phyloP scores from a whole-genome alignment of 2,888 invertebrate species.

The Lasioglossum marginatum region DNA sequence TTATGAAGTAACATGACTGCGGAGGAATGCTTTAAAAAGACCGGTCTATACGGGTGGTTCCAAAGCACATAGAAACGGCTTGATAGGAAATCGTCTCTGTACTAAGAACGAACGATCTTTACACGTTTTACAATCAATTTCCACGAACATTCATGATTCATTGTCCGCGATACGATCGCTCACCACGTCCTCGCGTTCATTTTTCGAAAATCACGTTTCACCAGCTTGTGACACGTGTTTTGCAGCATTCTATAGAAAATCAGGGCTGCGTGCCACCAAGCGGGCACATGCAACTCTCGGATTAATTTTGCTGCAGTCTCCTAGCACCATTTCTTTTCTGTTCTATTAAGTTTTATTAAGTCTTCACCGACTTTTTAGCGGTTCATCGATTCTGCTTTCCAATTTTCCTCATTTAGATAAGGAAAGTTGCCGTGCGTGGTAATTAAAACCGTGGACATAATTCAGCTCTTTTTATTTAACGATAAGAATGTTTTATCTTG shows the following conservation, averaged over 20 bases:
- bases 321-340: neutral
- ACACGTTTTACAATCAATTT: neutral
- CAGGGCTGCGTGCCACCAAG: neutral
- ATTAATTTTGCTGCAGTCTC: neutral
- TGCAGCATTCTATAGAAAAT: neutral
- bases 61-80: neutral
- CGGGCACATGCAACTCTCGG: slow-evolving; percentile 10
- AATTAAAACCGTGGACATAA: neutral
- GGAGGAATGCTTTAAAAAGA: slow-evolving; percentile 22
- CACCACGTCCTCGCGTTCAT: neutral
- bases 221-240: neutral
- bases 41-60: neutral
- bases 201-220: neutral
- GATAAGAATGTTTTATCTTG: neutral
- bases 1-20: slow-evolving; percentile 27
- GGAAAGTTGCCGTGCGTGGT: neutral
- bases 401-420: neutral
- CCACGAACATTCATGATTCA: neutral
- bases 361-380: slow-evolving; percentile 1
- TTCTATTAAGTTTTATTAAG: neutral
- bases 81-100: neutral
- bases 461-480: neutral
- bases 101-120: neutral
- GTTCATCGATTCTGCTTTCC: neutral
- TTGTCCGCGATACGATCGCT: neutral